Percentiles rank a stretch among this genome's conserved stretches.
phyloP scores from a whole-genome alignment of 2,797 vertebrate species.

The Danio aesculapii region DNA sequence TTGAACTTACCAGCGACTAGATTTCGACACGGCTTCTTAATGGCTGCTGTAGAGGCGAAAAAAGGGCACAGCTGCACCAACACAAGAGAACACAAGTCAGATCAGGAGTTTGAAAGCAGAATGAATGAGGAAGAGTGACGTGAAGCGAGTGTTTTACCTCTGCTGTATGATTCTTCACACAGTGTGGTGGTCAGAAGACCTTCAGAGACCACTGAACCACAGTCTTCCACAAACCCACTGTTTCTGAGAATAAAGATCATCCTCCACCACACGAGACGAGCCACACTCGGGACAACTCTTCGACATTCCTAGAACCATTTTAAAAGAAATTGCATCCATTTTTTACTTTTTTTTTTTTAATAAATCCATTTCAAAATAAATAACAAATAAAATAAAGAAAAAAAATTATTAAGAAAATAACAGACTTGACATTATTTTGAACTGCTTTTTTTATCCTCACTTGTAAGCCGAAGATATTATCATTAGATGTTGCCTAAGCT shows the following conservation, averaged over 20 bases:
- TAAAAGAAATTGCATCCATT: too few relatives aligned
- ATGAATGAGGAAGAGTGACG: not conserved
- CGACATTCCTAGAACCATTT: constrained; percentile 35
- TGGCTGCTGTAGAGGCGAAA: constrained; percentile 79
- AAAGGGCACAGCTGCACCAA: constrained; percentile 77
- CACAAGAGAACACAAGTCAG: not conserved
- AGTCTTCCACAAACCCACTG: constrained; percentile 90
- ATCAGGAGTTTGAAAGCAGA: not conserved
- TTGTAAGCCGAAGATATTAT: too few relatives aligned
- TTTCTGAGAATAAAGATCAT: constrained; percentile 85
- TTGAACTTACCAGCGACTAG: constrained; percentile 82
- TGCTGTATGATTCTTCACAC: constrained; percentile 76
- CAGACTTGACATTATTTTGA: too few relatives aligned
- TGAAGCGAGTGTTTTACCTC: constrained; percentile 61
- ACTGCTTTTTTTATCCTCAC: too few relatives aligned
- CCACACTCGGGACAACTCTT: constrained; percentile 82
- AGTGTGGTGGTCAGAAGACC: constrained; percentile 83
- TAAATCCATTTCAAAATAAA: too few relatives aligned
- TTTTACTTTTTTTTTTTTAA: too few relatives aligned
- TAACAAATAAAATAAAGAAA: too few relatives aligned
- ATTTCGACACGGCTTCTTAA: constrained; percentile 81
- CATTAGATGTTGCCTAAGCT: too few relatives aligned
- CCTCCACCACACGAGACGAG: constrained; percentile 84
- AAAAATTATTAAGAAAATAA: too few relatives aligned
- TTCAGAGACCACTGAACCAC: constrained; percentile 87